Base-by-base conservation (phyloP, 2,888 invertebrate genomes). In the Neoscelio sp. region DNA sequence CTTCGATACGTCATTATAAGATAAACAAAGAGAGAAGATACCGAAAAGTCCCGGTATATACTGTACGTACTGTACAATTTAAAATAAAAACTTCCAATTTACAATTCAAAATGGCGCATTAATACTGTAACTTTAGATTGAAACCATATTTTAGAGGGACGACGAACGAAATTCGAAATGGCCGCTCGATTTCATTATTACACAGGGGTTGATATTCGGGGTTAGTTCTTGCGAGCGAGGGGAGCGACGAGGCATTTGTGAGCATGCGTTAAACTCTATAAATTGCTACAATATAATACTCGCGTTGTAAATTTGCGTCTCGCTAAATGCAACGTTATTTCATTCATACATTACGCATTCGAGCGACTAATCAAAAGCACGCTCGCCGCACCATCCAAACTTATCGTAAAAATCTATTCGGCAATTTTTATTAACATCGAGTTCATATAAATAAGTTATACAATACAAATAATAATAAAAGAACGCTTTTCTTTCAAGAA, bases 181-280 rank as follows among this genome's bases (percentile, higher is more conserved):
- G 83, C 83, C 78, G 80, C 80, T 73, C 80, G 78, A 80, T 81
- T 78, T 74, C 74, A 74, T 78, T 78, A 78, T 78, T 78, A 71
- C 67, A 46, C 54, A 60, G 78, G 71, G 78, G 78, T 60, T 78
- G 71, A 78, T 71, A 71, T 78, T 78, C 78, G 70, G 78, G 64
- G 74, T 70, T 78, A 74, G 56, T 58, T 73, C 50, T 67, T 50
- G 40, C 48, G 23, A 58, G 23, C 68, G 56, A 65, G 70, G 74
- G 70, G 68, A 65, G 75, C 50, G 35, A 38, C 42, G 18, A 40
- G 17, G 60, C 71, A 46, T 62, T 79, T 44, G 52, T 64, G 79
- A 75, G 79, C 79, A 79, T 79, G 79, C 79, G 79, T 75, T 70
- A 40, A 54, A 58, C 60, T 60, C 58, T 56, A 60, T 79, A 67